Conservation (phyloP, 2,888 invertebrate species). For the Corythucha ciliata region DNA sequence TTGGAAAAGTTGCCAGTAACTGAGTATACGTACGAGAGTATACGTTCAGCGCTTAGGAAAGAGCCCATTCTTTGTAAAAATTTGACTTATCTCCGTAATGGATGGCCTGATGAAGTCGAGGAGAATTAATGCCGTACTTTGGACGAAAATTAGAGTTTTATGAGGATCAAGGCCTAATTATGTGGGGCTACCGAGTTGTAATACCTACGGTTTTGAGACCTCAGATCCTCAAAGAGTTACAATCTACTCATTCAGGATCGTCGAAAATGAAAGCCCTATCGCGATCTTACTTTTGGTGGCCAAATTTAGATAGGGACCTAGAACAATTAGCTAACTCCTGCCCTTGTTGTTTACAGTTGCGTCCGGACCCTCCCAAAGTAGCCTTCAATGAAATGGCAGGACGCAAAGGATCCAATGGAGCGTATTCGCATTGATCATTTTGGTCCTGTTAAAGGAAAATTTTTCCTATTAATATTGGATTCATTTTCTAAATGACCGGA, state of each 20-base stretch:
- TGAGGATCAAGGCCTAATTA: too few relatives aligned
- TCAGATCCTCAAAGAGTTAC: neutral
- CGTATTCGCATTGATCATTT: conserved; percentile 35
- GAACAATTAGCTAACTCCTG: neutral
- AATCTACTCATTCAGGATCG: neutral
- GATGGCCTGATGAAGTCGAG: too few relatives aligned
- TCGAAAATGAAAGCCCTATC: neutral
- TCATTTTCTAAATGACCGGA: neutral
- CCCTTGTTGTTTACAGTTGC: neutral
- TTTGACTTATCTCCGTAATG: too few relatives aligned
- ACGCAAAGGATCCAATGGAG: conserved; percentile 32
- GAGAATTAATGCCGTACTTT: too few relatives aligned
- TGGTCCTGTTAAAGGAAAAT: conserved; percentile 31
- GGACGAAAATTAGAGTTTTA: too few relatives aligned
- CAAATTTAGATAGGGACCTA: neutral
- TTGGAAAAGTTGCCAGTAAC: too few relatives aligned
- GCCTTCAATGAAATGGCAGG: conserved; percentile 29
- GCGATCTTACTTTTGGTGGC: neutral
- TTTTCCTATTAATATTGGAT: neutral
- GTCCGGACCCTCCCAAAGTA: too few relatives aligned
- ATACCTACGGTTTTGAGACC: too few relatives aligned
- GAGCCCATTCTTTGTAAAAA: too few relatives aligned
- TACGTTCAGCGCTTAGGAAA: too few relatives aligned
- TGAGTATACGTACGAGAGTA: too few relatives aligned
- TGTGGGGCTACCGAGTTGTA: too few relatives aligned